These are phyloP conservation scores for Andinoacara biseriatus DNA, from an alignment of 2,113 vertebrate genomes.

Conservation along the genomic window DNA sequence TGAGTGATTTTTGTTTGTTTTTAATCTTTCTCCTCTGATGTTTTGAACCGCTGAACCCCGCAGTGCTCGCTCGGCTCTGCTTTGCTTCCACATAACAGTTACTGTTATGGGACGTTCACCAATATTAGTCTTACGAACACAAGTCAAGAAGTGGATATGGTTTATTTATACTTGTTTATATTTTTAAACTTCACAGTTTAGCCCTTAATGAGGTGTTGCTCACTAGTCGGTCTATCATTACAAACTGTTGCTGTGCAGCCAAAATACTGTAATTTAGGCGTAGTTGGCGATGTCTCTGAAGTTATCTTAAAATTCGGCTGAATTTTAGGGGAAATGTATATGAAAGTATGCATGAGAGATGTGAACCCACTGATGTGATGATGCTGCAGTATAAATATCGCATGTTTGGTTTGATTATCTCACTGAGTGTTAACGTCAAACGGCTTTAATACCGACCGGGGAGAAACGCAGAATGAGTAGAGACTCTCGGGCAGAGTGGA, in stretches of 20 bases:
- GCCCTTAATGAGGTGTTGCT: neutral
- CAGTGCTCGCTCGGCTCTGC: neutral
- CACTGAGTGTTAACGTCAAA: neutral
- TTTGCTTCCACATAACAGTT: neutral
- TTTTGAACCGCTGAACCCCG: slow-evolving; percentile 14
- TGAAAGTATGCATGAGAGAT: neutral
- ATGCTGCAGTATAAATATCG: neutral
- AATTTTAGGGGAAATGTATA: neutral
- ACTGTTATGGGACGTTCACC: neutral
- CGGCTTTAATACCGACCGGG: neutral
- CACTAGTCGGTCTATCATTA: neutral
- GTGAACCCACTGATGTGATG: neutral
- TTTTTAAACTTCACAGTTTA: neutral
- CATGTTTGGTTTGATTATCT: neutral
- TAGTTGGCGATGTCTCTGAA: neutral
- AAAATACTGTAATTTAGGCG: neutral
- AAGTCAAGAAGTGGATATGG: neutral
- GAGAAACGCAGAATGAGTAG: neutral
- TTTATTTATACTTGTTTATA: neutral
- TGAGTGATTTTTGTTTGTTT: neutral
- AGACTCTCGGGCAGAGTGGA: neutral
- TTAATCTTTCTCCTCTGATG: neutral
- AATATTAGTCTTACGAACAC: neutral
- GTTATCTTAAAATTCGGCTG: neutral
- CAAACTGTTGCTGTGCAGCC: neutral